Evolutionary conservation across 2,888 invertebrate genomes (phyloP).

Genomic region (Stenodema calcarata): DNA sequence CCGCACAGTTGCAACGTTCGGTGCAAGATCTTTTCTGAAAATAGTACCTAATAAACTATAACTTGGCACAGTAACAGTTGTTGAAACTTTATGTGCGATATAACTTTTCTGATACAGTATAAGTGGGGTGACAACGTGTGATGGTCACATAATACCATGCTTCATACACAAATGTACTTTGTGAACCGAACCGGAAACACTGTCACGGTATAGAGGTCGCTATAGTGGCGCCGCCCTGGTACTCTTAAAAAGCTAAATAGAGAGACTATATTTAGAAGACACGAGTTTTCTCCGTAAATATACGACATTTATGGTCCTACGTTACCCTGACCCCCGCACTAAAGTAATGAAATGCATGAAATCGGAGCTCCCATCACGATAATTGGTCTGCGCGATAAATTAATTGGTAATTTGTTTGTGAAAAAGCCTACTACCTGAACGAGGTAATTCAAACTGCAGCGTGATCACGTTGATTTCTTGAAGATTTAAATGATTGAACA

Average conservation of each 20-base stretch:
- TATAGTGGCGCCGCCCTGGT: neutral
- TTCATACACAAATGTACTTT: neutral
- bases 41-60: neutral
- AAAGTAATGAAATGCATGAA: neutral
- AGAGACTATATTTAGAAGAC: neutral
- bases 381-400: no score
- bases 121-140: no score
- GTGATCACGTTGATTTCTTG: no score
- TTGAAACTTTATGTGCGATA: neutral
- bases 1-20: neutral
- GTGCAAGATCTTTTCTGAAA: neutral
- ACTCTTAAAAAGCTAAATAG: neutral
- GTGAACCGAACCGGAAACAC: neutral
- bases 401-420: no score
- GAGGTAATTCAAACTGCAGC: no score
- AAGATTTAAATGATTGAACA: no score
- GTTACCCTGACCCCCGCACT: neutral
- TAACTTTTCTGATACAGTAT: neutral
- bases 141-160: no score
- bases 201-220: neutral
- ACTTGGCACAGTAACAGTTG: neutral
- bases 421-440: no score
- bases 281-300: neutral
- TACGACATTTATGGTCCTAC: neutral
- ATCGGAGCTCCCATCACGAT: neutral